Base-by-base conservation (phyloP, 2,113 vertebrate species). In the Cisticola juncidis region DNA sequence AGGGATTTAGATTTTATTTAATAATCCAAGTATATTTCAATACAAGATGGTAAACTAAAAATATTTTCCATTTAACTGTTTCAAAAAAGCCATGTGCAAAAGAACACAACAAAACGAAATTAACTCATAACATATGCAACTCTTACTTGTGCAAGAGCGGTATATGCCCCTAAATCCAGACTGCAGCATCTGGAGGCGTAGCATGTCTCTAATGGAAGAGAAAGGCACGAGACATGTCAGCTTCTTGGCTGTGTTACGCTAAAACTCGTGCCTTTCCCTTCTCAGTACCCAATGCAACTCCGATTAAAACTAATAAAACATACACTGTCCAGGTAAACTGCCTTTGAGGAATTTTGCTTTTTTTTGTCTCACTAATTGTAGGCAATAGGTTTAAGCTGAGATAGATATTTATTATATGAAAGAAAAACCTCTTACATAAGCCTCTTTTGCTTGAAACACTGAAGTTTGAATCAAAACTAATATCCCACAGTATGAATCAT, bases 41-140 rank as follows among this genome's bases (percentile, higher is more conserved):
- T 96, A 72, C 92, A 92, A 95, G 92, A 95, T 92, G 93, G 72
- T 71, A 96, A 95, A 90, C 73, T 87, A 89, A 95, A 96, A 94
- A 93, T 96, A 84, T 96, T 94, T 97, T 97, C 91, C 86, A 12
- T 95, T 86, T 95, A 95, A 95, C 85, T 90, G 94, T 96, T 97
- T 97, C 93, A 97, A 93, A 90, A 94, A 87, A 6, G 12, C 80
- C 91, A 95, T 93, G 93, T 96, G 95, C 92, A 95, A 92, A 56
- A 95, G 90, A 91, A 83, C 88, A 93, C 94, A 95, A 97, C 90
- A 94, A 96, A 96, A 96, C 4, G 62, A 85, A 94, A 97, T 94
- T 97, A 96, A 97, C 92, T 96, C 90, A 0, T 92, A 97, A 95
- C 93, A 96, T 95, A 96, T 96, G 93, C 92, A 94, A 96, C 85